Base-by-base conservation (phyloP, 2,113 vertebrate genomes). In the Brevimyrus niger region DNA sequence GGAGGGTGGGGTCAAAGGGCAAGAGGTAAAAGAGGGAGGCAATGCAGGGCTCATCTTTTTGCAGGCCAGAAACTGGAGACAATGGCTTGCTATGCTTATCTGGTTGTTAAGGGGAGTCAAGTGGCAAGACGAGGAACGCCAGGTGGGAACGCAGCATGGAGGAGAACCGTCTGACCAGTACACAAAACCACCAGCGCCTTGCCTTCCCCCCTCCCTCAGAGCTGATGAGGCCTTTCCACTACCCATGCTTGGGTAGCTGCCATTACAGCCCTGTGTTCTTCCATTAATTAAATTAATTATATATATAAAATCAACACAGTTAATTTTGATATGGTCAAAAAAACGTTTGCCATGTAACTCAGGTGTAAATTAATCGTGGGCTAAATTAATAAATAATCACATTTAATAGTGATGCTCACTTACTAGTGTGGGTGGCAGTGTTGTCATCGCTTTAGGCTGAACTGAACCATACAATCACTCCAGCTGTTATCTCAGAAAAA, bases 1-100 rank as follows among this genome's bases (percentile, higher is more conserved):
- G 65, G 88, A 46, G 88, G 53, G 58, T 3, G 44, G 87, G 90
- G 89, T 91, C 84, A 90, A 55, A 88, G 91, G 90, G 89, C 46
- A 88, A 48, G 44, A 89, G 80, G 87, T 65, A 48, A 53, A 27
- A 58, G 88, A 69, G 65, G 27, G 48, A 73, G 51, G 42, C 38
- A 42, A 19, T 17, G 21, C 38, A 42, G 48, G 46, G 23, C n/a
- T 76, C 46, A 38, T 53, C 76, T 69, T 85, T 47, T 58, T 47
- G 27, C 27, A 11, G 48, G 76, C 88, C 55, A 89, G 47, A 11
- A 50, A 83, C 47, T 86, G 19, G 82, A 88, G 83, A 91, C 89
- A 89, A n/a, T 87, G 88, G n/a, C 11, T 50, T 0, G n/a, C 46
- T 85, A 90, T 27, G 27, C 90, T 87, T 38, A 58, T 27, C 31